Evolutionary conservation across 2,888 invertebrate genomes (phyloP).

Genomic region (Andrena bicolor): DNA sequence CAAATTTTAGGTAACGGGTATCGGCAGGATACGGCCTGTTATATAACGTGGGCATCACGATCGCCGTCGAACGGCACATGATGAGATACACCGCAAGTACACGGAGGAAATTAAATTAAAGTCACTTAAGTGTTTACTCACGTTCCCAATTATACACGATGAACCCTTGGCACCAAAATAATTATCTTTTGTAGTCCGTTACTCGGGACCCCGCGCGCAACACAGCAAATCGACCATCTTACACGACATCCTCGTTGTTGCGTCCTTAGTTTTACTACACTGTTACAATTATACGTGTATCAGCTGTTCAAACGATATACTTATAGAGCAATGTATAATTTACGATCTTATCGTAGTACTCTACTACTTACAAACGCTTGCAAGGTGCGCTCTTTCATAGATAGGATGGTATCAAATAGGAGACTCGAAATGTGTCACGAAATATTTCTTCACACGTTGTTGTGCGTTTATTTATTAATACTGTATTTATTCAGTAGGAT

Average conservation of each 20-base stretch:
- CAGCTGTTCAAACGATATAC: background rate
- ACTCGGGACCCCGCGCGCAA: slow-evolving; percentile 48
- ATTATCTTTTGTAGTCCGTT: slow-evolving; percentile 81
- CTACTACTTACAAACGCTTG: background rate
- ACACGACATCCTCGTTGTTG: slow-evolving; percentile 17
- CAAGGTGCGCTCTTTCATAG: background rate
- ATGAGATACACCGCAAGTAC: slow-evolving; percentile 67
- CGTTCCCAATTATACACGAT: slow-evolving; percentile 83
- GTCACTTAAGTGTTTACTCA: slow-evolving; percentile 82
- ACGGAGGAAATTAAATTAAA: slow-evolving; percentile 81
- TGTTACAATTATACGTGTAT: slow-evolving; percentile 1
- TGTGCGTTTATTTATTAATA: no score
- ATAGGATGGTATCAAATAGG: background rate
- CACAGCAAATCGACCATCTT: slow-evolving; percentile 38
- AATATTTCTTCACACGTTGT: no score
- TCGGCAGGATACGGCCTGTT: slow-evolving; percentile 36
- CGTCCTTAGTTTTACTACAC: background rate
- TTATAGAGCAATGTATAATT: background rate
- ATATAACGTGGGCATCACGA: slow-evolving; percentile 64
- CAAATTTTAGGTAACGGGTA: slow-evolving; percentile 61
- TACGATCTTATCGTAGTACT: background rate
- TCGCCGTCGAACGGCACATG: slow-evolving; percentile 64
- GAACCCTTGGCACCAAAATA: slow-evolving; percentile 82
- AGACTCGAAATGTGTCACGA: background rate
- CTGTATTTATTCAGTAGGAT: no score